Base-by-base conservation (phyloP, 1,140 invertebrate genomes). In the Lepidostoma basale region DNA sequence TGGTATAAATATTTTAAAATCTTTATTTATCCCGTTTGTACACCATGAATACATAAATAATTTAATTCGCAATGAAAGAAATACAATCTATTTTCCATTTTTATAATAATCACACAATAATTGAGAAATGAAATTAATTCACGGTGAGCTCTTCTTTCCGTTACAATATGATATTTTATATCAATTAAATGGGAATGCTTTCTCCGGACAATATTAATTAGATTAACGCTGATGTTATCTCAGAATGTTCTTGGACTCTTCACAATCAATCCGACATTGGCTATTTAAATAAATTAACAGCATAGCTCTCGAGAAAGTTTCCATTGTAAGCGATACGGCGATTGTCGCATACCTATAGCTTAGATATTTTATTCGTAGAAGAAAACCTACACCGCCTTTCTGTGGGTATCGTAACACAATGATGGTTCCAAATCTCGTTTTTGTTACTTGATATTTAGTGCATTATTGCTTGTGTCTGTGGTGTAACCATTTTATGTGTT, bases 321-420 rank as follows among this genome's bases (percentile, higher is more conserved):
- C 28, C 52, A 56, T 56, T 56, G 52, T 56, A 30, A 56, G 16
- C 26, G 52, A 56, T 36, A 12, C 26, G 16, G 33, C 6, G 30
- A 56, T 36, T 56, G 52, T 56, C 52, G 18, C 52, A 22, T 36
- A 33, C 28, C n/a, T n/a, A 56, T 56, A 20, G 6, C 18, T n/a
- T n/a, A 36, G 28, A 12, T 14, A 56, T 36, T 56, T 39, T 30
- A 39, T 56, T 36, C 22, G 8, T 23, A 49, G 45, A n/a, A 23
- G 22, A 18, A 47, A 47, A 47, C 14, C 12, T 30, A 12, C 22
- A 56, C 5, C 52, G 3, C n/a, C 16, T 30, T 56, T 33, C 36
- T 56, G 36, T n/a, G n/a, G n/a, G n/a, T 56, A 36, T 47, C 9
- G 1, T 56, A 56, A 56, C 33, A 56, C 52, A 56, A 56, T 56